These are phyloP conservation scores for Conomelus anceps DNA, from an alignment of 2,888 invertebrate species.

Conservation along the genomic window DNA sequence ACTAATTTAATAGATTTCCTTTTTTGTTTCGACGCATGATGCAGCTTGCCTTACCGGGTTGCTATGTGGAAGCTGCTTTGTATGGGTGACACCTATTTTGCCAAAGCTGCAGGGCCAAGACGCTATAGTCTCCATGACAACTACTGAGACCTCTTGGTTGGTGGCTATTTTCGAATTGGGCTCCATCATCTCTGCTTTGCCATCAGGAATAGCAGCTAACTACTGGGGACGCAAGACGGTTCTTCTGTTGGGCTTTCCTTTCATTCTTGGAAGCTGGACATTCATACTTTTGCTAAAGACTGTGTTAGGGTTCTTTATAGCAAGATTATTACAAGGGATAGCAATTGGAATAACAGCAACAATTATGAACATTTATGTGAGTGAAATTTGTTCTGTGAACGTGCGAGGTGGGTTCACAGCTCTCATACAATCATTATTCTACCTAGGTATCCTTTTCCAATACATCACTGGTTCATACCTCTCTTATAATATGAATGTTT, in stretches of 20 bases:
- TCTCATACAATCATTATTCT: neutral
- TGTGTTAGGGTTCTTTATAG: neutral
- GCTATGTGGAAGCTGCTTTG: neutral
- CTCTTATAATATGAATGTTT: neutral
- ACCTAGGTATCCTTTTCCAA: neutral
- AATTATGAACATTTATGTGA: neutral
- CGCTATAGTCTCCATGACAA: neutral
- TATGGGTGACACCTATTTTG: neutral
- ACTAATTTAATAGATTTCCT: neutral
- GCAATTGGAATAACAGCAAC: neutral
- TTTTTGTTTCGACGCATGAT: neutral
- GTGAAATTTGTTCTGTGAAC: neutral
- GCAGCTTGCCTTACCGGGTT: neutral
- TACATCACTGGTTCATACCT: neutral
- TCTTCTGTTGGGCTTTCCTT: neutral
- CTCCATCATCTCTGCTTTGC: neutral
- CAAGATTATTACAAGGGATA: neutral
- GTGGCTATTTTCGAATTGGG: neutral
- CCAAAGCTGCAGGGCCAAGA: neutral
- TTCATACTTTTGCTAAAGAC: neutral
- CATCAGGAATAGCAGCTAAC: neutral
- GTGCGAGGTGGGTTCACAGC: neutral
- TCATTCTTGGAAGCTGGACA: neutral
- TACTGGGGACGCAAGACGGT: neutral
- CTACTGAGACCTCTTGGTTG: neutral